Percentiles rank a stretch among this genome's conserved stretches.
These are phyloP conservation scores for Anser brachyrhynchus DNA, from an alignment of 2,113 vertebrate species.

Conservation along the genomic window DNA sequence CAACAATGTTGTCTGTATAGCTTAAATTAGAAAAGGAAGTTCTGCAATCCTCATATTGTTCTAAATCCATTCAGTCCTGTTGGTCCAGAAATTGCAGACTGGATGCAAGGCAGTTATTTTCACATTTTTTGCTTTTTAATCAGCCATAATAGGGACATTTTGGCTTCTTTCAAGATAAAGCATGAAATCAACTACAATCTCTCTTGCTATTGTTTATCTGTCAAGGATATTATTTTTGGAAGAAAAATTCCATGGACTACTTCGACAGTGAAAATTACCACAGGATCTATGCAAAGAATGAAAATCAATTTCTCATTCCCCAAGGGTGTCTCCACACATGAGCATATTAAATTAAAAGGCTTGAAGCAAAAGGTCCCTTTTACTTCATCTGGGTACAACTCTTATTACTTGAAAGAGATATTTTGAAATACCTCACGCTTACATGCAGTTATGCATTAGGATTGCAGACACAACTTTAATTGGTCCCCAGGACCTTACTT, in stretches of 20 bases:
- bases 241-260: neutral
- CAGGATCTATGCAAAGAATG: slow-evolving; percentile 1
- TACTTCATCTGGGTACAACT: neutral
- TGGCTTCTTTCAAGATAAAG: neutral
- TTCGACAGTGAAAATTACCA: slow-evolving; percentile 2
- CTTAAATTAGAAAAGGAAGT: neutral
- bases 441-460: slow-evolving; percentile 30
- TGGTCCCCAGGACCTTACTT: slow-evolving; percentile 73
- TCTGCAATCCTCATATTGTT: neutral
- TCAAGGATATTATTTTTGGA: neutral
- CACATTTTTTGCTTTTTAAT: neutral
- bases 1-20: neutral
- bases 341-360: neutral
- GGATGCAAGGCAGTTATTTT: neutral
- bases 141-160: neutral
- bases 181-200: neutral
- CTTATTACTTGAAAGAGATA: slow-evolving; percentile 41
- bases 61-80: neutral
- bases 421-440: slow-evolving; percentile 36
- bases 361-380: slow-evolving; percentile 11
- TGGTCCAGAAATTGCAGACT: neutral
- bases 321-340: neutral
- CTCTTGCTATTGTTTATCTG: neutral
- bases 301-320: slow-evolving; percentile 41
- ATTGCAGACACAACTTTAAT: slow-evolving; percentile 64